Evolutionary conservation across 2,888 invertebrate species (phyloP).

Genomic region (Spilarctia lutea): DNA sequence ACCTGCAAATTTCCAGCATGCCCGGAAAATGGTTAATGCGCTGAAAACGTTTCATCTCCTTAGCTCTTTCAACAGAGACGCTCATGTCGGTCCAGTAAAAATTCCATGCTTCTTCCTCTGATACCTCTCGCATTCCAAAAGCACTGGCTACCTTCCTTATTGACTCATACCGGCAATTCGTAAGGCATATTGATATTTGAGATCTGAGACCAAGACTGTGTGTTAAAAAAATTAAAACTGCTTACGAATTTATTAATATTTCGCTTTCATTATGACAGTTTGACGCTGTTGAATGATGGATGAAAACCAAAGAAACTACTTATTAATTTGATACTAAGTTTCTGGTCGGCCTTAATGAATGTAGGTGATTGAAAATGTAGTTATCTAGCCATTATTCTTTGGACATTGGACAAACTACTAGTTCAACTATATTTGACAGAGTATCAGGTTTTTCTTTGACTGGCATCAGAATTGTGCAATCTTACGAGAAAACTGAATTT

Average conservation of each 20-base stretch:
- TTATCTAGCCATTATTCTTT: too few species aligned
- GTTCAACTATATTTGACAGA: too few species aligned
- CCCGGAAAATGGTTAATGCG: slow-evolving; percentile 98
- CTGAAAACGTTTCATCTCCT: slow-evolving; percentile 97
- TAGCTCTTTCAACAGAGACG: slow-evolving; percentile 94
- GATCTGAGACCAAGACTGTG: slow-evolving; percentile 63
- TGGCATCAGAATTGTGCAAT: too few species aligned
- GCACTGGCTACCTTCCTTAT: slow-evolving; percentile 90
- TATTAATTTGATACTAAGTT: background rate
- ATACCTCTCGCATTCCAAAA: slow-evolving; percentile 92
- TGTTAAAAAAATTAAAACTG: background rate
- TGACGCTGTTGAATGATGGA: background rate
- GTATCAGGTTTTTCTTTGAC: too few species aligned
- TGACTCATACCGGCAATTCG: slow-evolving; percentile 91
- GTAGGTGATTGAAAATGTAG: background rate
- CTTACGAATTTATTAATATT: background rate
- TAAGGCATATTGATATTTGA: slow-evolving; percentile 88
- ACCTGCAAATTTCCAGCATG: slow-evolving; percentile 94
- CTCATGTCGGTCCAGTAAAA: slow-evolving; percentile 96
- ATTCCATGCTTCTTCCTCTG: slow-evolving; percentile 94
- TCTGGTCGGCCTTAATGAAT: background rate
- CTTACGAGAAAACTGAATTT: too few species aligned
- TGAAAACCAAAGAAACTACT: background rate
- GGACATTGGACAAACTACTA: too few species aligned
- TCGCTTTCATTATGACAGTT: background rate